These are phyloP conservation scores for Falco naumanni DNA, from an alignment of 2,797 vertebrate genomes.

Conservation along the genomic window DNA sequence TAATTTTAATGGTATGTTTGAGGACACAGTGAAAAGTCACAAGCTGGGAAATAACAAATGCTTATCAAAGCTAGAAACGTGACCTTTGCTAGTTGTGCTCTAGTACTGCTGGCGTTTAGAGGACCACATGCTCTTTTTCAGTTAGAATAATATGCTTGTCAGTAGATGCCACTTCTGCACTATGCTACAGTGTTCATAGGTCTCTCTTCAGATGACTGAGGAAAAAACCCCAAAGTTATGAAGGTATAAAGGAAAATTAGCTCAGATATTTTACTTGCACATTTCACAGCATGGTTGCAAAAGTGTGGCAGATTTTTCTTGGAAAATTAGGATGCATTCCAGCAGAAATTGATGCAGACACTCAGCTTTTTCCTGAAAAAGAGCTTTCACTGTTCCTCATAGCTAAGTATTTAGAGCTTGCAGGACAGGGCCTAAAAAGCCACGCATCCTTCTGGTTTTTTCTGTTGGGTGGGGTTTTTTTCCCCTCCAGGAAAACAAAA, in stretches of 20 bases:
- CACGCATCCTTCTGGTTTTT: background rate
- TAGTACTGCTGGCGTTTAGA: background rate
- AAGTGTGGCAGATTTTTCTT: background rate
- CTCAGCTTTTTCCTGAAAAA: background rate
- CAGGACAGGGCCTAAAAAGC: background rate
- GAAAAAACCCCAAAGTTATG: background rate
- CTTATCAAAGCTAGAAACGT: background rate
- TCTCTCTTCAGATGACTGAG: background rate
- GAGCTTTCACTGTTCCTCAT: background rate
- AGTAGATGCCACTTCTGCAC: background rate
- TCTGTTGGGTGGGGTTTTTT: background rate
- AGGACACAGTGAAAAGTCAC: background rate
- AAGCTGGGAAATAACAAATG: background rate
- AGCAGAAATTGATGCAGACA: background rate
- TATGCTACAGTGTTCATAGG: background rate
- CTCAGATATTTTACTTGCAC: conserved; percentile 2
- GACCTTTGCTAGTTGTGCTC: background rate
- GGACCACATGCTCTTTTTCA: background rate
- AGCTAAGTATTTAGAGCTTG: background rate
- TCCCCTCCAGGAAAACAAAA: background rate
- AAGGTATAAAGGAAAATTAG: background rate
- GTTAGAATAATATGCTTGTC: background rate
- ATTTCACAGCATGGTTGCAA: background rate
- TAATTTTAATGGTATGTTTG: background rate
- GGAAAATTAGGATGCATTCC: background rate